These are phyloP conservation scores for Drosophila subquinaria DNA, from an alignment of 2,888 invertebrate genomes.

Conservation along the genomic window DNA sequence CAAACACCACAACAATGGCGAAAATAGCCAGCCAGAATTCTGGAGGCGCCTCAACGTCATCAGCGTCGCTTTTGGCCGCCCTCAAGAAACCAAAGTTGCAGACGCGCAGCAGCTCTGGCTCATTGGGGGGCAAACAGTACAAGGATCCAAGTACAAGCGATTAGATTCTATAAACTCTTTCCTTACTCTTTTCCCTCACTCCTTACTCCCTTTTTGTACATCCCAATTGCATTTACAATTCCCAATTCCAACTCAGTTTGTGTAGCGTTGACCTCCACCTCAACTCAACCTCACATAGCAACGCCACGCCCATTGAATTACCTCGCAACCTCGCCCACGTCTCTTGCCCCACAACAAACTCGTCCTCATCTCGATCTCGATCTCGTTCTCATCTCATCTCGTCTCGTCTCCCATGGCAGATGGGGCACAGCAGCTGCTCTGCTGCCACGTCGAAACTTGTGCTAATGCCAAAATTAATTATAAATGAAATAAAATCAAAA, in stretches of 20 bases:
- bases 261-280: conserved; percentile 47
- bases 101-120: conserved; percentile 62
- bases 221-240: not conserved
- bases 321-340: not conserved
- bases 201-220: not conserved
- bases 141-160: conserved; percentile 84
- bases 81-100: conserved; percentile 69
- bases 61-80: conserved; percentile 54
- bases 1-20: not conserved
- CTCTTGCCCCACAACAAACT: not conserved
- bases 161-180: conserved; percentile 1
- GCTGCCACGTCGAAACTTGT: conserved; percentile 54
- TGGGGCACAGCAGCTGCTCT: conserved; percentile 60
- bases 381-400: conserved; percentile 1
- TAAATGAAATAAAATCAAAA: conserved; percentile 60
- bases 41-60: conserved; percentile 24
- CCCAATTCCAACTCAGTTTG: not conserved
- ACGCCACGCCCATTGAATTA: conserved; percentile 17
- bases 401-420: conserved; percentile 34
- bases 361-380: not conserved
- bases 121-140: conserved; percentile 74
- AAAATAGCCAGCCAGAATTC: not conserved
- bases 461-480: conserved; percentile 82
- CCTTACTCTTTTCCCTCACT: not conserved
- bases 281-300: conserved; percentile 45